A percentile compares a stretch with the other conserved stretches of the same genome.
Conservation (phyloP, 2,888 invertebrate species). For the Drosophila tripunctata region DNA sequence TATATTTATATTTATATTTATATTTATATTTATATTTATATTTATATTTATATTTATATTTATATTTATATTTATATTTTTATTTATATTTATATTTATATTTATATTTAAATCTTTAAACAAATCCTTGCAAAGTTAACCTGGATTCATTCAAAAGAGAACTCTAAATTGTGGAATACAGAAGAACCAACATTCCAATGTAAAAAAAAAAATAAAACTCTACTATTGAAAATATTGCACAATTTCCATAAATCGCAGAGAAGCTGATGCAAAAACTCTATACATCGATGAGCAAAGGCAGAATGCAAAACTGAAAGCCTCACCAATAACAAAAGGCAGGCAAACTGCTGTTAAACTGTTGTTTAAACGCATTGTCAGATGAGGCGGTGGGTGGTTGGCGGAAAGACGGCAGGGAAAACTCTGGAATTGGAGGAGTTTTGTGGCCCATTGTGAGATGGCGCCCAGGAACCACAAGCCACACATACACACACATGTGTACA, state of each 20-base stretch:
- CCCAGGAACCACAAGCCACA: conserved; percentile 65
- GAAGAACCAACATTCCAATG: conserved; percentile 4
- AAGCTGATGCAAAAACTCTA: conserved; percentile 43
- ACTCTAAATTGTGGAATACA: not conserved
- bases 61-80: too few species aligned
- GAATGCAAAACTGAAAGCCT: conserved; percentile 69
- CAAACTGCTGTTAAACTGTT: conserved; percentile 79
- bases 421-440: conserved; percentile 52
- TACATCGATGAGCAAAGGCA: conserved; percentile 59
- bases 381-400: not conserved
- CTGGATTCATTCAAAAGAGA: not conserved
- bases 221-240: conserved; percentile 67
- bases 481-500: conserved; percentile 26
- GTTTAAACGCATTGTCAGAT: conserved; percentile 72
- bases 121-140: too few species aligned
- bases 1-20: too few species aligned
- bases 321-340: conserved; percentile 76
- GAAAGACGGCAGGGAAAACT: not conserved
- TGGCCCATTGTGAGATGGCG: conserved; percentile 65
- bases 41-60: too few species aligned
- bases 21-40: too few species aligned
- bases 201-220: conserved; percentile 8
- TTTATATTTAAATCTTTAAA: too few species aligned
- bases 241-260: conserved; percentile 72
- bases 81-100: too few species aligned